Conservation (phyloP, 2,797 vertebrate species). For the Chloroceryle inda region DNA sequence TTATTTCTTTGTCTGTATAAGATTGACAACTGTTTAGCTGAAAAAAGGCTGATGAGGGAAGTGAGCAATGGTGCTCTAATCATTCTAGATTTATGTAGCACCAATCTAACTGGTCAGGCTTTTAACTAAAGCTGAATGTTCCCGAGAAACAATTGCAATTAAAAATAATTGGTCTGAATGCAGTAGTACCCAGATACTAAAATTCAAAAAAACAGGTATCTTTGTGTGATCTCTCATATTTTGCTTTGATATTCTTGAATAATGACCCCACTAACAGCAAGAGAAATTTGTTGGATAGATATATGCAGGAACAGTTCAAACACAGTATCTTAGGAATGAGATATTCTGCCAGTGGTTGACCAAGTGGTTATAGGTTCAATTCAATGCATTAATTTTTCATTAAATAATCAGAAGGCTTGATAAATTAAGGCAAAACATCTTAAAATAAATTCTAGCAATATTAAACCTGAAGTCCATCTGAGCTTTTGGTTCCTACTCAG, state of each 20-base stretch:
- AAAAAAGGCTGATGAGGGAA: neutral
- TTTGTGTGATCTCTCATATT: neutral
- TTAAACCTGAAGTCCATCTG: neutral
- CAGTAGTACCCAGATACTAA: neutral
- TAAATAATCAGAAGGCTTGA: neutral
- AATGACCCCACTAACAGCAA: neutral
- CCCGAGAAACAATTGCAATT: neutral
- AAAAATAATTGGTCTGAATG: neutral
- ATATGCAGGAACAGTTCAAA: neutral
- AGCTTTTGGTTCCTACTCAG: neutral
- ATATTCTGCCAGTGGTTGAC: neutral
- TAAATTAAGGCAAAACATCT: neutral
- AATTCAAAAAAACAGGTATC: neutral
- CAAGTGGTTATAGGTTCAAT: neutral
- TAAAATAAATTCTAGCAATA: neutral
- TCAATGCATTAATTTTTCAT: neutral
- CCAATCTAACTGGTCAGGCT: neutral
- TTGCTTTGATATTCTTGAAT: neutral
- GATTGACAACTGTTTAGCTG: neutral
- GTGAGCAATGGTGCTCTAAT: neutral
- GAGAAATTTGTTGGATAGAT: neutral
- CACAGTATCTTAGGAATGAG: neutral
- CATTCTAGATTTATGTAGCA: neutral
- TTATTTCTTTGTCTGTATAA: neutral
- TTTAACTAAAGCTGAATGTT: neutral